Evolutionary conservation across 2,888 invertebrate genomes (phyloP).

Genomic region (Eilema depressum): DNA sequence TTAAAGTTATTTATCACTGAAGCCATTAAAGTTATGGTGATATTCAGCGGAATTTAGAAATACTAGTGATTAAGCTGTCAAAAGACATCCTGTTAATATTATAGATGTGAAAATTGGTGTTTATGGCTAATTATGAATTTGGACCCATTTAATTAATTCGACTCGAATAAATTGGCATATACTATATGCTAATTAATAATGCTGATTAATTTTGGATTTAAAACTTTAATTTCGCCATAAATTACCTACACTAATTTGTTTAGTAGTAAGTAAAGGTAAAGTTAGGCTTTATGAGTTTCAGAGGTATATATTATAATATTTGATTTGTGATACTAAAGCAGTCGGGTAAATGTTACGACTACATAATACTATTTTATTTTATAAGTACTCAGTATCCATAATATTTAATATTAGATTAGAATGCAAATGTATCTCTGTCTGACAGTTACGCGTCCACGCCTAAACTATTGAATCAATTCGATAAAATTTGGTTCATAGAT

Average conservation of each 20-base stretch:
- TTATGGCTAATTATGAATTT: not conserved
- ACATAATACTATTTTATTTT: too few relatives aligned
- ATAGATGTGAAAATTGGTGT: not conserved
- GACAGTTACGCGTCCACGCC: too few relatives aligned
- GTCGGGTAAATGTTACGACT: too few relatives aligned
- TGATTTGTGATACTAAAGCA: not conserved
- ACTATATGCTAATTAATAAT: not conserved
- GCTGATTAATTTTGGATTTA: not conserved
- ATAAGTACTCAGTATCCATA: too few relatives aligned
- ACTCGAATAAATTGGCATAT: not conserved
- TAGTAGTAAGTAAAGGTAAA: too few relatives aligned
- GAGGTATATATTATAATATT: not conserved
- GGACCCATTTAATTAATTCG: not conserved
- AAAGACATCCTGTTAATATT: not conserved
- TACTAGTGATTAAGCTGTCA: conserved; percentile 3
- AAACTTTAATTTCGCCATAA: not conserved
- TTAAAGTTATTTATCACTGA: conserved; percentile 20
- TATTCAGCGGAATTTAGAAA: not conserved
- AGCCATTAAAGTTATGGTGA: conserved; percentile 12
- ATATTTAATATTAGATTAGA: too few relatives aligned
- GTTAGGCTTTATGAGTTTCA: too few relatives aligned
- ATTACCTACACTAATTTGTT: not conserved
- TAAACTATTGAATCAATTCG: too few relatives aligned
- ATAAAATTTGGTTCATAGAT: too few relatives aligned
- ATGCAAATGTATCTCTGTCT: too few relatives aligned